Percentiles rank a stretch among this genome's conserved stretches.
Conservation (phyloP, 2,113 vertebrate species). For the Morone chrysops region DNA sequence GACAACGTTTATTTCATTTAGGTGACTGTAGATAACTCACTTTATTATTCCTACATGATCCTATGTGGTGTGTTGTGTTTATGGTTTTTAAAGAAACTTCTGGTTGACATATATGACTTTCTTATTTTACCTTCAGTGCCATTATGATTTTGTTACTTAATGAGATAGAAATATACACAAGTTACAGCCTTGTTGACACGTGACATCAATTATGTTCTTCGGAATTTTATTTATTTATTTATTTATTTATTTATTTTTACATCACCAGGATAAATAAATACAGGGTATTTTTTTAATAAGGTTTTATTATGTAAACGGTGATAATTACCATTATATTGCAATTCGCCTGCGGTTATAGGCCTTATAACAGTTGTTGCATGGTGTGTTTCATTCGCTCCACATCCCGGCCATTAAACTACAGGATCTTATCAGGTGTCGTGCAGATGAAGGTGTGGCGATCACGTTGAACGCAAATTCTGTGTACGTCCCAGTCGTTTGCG, state of each 20-base stretch:
- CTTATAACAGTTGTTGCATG: not conserved
- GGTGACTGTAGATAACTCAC: no score
- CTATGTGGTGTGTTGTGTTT: not conserved
- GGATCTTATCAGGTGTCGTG: not conserved
- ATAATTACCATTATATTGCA: not conserved
- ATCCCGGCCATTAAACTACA: not conserved
- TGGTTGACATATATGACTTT: not conserved
- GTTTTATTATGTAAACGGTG: not conserved
- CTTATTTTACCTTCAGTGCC: not conserved
- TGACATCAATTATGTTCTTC: not conserved
- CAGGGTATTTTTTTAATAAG: not conserved
- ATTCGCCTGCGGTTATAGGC: not conserved
- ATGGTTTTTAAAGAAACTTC: not conserved
- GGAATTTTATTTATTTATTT: not conserved
- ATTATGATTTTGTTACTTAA: not conserved
- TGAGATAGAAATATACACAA: no score
- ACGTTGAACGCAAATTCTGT: no score
- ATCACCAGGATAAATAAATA: not conserved
- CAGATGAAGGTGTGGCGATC: not conserved
- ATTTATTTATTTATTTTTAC: no score
- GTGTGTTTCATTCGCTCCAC: not conserved
- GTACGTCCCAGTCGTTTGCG: not conserved
- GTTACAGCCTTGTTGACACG: not conserved
- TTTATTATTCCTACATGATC: not conserved
- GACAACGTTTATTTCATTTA: not conserved